Base-by-base conservation (phyloP, 2,113 vertebrate species). In the Scomber colias region DNA sequence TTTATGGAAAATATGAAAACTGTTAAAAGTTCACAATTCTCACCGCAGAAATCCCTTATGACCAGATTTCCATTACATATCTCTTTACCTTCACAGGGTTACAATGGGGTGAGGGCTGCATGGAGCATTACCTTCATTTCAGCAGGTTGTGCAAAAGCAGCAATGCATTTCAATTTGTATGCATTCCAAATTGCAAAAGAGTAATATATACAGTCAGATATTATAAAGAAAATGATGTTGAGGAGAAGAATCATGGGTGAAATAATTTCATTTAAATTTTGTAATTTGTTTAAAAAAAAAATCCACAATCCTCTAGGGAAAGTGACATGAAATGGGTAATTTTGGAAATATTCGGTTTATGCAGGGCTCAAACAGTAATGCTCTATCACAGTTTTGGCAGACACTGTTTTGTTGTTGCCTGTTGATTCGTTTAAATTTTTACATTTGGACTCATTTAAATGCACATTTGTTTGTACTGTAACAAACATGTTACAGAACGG, bases 321-420 rank as follows among this genome's bases (percentile, higher is more conserved):
- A 71, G 69, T 62, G 24, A 63, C 59, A 51, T 46, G 61, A 84
- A 71, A 27, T 64, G 17, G 50, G 67, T 65, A 59, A 66, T 82
- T 57, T 75, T 1, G 30, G 46, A 60, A 59, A 66, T 55, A 63
- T 74, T 24, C 57, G 4, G 31, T 74, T 62, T 49, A 71, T 73
- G 54, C 61, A 60, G 24, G 55, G 63, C 68, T 77, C 61, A 74
- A 66, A 87, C 49, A 59, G 19, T 50, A 74, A 68, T 66, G 24
- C 15, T 73, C 59, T 70, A 61, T 79, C 75, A 81, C 67, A 66
- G 51, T 44, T 77, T 80, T 73, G 79, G 64, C 69, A 74, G 57
- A 14, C 21, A 62, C 46, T 19, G 7, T 46, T 46, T 54, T 45
- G 60, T 72, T 77, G 44, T 67, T 50, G 76, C 51, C 50, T 65